phyloP scores from a whole-genome alignment of 2,113 vertebrate species.

The Ptychochromis oligacanthus region DNA sequence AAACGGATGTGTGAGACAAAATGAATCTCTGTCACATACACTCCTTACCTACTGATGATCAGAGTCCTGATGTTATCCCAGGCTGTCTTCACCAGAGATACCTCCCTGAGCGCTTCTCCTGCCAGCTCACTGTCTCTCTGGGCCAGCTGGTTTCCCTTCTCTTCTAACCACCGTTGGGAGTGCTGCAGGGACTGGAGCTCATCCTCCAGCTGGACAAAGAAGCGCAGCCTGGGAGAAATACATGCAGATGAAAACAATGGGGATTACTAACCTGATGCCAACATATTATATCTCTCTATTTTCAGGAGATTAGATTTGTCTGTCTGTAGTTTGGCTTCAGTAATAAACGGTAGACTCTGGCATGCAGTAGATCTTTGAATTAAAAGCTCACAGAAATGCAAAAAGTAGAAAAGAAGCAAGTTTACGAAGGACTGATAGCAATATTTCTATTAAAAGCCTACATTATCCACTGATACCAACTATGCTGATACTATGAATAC shows the following conservation, averaged over 20 bases:
- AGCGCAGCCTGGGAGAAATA: slow-evolving; percentile 84
- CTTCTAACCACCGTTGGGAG: slow-evolving; percentile 91
- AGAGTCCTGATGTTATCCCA: slow-evolving; percentile 87
- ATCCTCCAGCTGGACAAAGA: slow-evolving; percentile 92
- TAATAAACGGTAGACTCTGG: neutral
- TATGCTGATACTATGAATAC: neutral
- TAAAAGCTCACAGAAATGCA: neutral
- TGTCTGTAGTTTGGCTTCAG: slow-evolving; percentile 11
- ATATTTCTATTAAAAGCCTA: neutral
- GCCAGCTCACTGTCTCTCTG: slow-evolving; percentile 86
- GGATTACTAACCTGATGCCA: slow-evolving; percentile 50
- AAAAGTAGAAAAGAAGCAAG: neutral
- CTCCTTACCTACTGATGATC: slow-evolving; percentile 86
- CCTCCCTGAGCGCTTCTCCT: slow-evolving; percentile 84
- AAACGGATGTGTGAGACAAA: neutral
- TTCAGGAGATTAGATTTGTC: slow-evolving; percentile 20
- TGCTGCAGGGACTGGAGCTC: slow-evolving; percentile 91
- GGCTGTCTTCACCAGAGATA: slow-evolving; percentile 82
- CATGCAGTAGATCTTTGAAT: neutral
- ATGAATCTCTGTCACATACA: neutral
- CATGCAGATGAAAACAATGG: slow-evolving; percentile 58
- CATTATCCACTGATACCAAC: neutral
- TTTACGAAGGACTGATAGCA: neutral
- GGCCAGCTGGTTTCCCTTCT: slow-evolving; percentile 90
- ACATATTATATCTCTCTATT: slow-evolving; percentile 31